Conservation (phyloP, 2,888 invertebrate species). For the Spodoptera exigua region DNA sequence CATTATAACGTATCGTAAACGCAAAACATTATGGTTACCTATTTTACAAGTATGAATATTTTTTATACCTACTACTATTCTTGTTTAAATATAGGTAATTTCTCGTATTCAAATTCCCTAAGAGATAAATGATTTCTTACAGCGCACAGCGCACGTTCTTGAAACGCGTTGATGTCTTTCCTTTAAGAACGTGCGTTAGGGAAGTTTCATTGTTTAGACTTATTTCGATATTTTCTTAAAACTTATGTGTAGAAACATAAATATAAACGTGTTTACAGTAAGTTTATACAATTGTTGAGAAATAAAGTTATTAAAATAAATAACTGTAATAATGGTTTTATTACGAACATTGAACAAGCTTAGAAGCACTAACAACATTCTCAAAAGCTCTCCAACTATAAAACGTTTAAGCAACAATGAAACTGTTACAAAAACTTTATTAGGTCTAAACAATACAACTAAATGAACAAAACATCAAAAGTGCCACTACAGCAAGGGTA, state of each 20-base stretch:
- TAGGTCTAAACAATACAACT: slow-evolving; percentile 44
- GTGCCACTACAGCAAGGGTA: slow-evolving; percentile 49
- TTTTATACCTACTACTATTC: too few species aligned
- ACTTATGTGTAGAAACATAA: neutral
- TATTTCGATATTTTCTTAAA: neutral
- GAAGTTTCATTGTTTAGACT: slow-evolving; percentile 4
- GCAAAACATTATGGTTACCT: too few species aligned
- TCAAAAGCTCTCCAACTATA: slow-evolving; percentile 14
- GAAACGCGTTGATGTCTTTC: slow-evolving; percentile 77
- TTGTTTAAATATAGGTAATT: too few species aligned
- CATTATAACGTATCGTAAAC: too few species aligned
- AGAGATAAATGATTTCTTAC: slow-evolving; percentile 1
- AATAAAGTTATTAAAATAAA: neutral
- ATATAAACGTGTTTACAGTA: neutral
- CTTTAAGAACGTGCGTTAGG: slow-evolving; percentile 43
- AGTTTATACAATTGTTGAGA: neutral
- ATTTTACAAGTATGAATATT: too few species aligned
- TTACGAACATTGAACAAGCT: slow-evolving; percentile 5
- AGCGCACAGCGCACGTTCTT: slow-evolving; percentile 7
- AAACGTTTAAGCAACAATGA: slow-evolving; percentile 36
- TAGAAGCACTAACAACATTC: slow-evolving; percentile 14
- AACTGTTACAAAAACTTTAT: slow-evolving; percentile 42
- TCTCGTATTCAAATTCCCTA: too few species aligned
- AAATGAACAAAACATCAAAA: slow-evolving; percentile 57
- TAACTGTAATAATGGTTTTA: slow-evolving; percentile 7